Evolutionary conservation across 2,797 vertebrate genomes (phyloP).

Genomic region (Halcyon leucocephala): DNA sequence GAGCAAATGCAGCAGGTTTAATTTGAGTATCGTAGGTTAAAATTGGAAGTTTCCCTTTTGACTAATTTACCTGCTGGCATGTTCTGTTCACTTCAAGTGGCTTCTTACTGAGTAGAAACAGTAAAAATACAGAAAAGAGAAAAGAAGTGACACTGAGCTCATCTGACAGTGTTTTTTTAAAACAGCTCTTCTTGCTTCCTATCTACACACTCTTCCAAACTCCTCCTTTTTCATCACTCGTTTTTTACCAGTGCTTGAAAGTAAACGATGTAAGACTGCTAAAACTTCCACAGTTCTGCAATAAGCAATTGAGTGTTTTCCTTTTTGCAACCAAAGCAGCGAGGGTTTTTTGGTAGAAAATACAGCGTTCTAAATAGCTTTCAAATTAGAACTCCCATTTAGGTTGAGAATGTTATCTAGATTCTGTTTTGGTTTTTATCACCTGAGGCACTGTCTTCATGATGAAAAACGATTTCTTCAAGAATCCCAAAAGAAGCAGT

Average conservation of each 20-base stretch:
- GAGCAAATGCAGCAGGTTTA: background rate
- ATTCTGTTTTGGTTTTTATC: background rate
- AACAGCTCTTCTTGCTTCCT: background rate
- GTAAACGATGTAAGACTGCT: background rate
- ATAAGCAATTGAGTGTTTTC: background rate
- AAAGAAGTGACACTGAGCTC: background rate
- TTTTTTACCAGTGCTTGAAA: background rate
- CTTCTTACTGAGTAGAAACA: background rate
- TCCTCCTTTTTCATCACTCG: background rate
- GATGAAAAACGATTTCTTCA: background rate
- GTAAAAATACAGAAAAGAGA: background rate
- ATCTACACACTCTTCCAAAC: background rate
- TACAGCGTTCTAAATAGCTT: background rate
- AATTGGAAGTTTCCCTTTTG: background rate
- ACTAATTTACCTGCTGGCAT: background rate
- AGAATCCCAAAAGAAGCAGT: background rate
- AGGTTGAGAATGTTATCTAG: background rate
- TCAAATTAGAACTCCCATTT: background rate
- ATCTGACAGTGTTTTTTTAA: background rate
- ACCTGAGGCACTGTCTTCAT: background rate
- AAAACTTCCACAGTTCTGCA: background rate
- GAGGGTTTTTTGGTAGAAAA: background rate
- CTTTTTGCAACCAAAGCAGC: background rate
- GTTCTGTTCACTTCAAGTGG: background rate
- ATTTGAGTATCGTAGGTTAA: background rate